A percentile compares a stretch with the other conserved stretches of the same genome.
These are phyloP conservation scores for Camponotus floridanus DNA, from an alignment of 1,140 invertebrate genomes.

Conservation along the genomic window DNA sequence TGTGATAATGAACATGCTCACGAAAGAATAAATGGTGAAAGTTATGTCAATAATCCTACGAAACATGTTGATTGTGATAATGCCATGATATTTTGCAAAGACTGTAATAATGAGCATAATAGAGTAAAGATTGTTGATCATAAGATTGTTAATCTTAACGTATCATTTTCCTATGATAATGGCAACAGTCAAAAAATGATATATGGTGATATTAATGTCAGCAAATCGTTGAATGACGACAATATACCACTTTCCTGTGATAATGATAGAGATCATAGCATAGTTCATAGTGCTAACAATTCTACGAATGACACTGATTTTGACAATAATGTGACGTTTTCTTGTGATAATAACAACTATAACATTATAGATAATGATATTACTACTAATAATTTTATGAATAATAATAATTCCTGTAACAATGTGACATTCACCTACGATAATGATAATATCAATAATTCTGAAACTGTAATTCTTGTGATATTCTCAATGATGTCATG, in stretches of 20 bases:
- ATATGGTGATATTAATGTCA: too few species aligned
- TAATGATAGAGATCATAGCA: not conserved
- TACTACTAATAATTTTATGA: not conserved
- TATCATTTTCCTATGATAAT: not conserved
- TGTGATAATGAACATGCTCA: not conserved
- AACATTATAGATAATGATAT: too few species aligned
- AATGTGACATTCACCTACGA: not conserved
- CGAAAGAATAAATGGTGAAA: not conserved
- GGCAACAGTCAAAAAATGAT: too few species aligned
- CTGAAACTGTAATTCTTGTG: slow-evolving; percentile 2
- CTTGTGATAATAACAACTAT: not conserved
- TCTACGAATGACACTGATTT: not conserved
- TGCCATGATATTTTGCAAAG: not conserved
- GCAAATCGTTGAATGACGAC: too few species aligned
- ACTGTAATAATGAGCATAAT: not conserved
- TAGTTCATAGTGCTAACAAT: not conserved
- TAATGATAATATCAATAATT: not conserved
- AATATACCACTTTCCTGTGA: not conserved
- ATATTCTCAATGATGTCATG: not conserved
- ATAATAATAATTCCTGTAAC: not conserved
- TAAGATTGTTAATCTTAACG: not conserved
- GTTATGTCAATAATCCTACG: not conserved
- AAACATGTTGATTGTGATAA: too few species aligned
- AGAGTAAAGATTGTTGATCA: not conserved
- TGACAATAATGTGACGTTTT: not conserved